Conservation (phyloP, 1,140 invertebrate genomes). For the Drosophila kikkawai region DNA sequence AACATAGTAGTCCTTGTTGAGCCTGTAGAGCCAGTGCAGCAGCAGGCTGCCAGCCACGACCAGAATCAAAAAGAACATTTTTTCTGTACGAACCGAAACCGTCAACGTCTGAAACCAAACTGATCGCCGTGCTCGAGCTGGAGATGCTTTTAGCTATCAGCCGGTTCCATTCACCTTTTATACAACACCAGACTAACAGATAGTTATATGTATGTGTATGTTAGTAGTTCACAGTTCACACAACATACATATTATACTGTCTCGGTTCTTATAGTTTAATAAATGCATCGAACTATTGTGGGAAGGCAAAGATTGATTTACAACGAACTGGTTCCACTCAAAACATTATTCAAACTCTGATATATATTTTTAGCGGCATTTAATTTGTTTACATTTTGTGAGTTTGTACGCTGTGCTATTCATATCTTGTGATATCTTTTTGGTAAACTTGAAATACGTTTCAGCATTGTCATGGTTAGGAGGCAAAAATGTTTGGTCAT, state of each 20-base stretch:
- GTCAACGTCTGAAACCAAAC: neutral
- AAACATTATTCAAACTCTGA: neutral
- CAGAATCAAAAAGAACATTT: conserved; percentile 20
- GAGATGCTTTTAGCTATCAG: conserved; percentile 20
- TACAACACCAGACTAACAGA: neutral
- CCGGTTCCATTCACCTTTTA: neutral
- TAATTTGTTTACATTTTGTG: neutral
- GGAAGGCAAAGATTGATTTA: neutral
- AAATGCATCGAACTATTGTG: neutral
- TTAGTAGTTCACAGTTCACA: neutral
- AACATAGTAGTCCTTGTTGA: conserved; percentile 59
- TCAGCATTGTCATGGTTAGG: neutral
- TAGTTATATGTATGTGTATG: neutral
- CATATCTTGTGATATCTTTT: neutral
- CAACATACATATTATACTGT: neutral
- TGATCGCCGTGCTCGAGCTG: neutral
- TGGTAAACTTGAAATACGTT: neutral
- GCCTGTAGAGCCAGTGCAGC: conserved; percentile 45
- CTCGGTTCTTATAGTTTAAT: neutral
- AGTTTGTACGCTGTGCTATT: neutral
- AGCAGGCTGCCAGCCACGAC: conserved; percentile 33
- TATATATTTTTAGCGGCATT: neutral
- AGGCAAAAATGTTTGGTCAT: neutral
- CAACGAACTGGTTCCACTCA: conserved; percentile 2
- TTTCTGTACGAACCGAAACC: neutral